Evolutionary conservation across 2,113 vertebrate species (phyloP).

Genomic region (Porphyrio hochstetteri): DNA sequence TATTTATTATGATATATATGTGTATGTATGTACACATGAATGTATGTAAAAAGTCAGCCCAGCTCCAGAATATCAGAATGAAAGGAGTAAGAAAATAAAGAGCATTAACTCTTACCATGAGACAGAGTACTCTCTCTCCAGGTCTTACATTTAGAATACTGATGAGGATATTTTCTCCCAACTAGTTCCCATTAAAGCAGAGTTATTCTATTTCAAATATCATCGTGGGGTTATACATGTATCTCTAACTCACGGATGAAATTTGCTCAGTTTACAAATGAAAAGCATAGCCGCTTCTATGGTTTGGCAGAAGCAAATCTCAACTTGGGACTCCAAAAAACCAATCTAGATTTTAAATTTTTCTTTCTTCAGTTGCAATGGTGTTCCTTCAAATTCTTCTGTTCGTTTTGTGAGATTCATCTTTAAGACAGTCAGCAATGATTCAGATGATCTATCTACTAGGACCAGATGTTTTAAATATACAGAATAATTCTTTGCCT

Average conservation of each 20-base stretch:
- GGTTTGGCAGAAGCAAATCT: background rate
- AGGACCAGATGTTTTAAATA: background rate
- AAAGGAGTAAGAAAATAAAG: background rate
- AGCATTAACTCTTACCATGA: background rate
- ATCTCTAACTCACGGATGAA: background rate
- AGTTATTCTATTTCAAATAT: conserved; percentile 2
- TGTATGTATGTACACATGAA: background rate
- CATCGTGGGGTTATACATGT: background rate
- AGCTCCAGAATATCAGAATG: background rate
- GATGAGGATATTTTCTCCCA: background rate
- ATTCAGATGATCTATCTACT: background rate
- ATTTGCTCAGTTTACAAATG: background rate
- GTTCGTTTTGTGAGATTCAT: background rate
- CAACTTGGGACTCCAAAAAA: background rate
- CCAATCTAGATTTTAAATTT: fast-evolving
- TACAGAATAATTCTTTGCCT: background rate
- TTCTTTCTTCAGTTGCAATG: background rate
- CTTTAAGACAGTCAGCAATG: background rate
- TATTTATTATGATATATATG: background rate
- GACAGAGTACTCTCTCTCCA: background rate
- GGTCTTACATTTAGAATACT: background rate
- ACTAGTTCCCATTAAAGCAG: background rate
- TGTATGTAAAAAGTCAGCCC: background rate
- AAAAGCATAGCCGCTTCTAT: background rate
- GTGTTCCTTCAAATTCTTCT: background rate